Conservation (phyloP, 2,797 vertebrate genomes). For the Phylloscopus collybita region DNA sequence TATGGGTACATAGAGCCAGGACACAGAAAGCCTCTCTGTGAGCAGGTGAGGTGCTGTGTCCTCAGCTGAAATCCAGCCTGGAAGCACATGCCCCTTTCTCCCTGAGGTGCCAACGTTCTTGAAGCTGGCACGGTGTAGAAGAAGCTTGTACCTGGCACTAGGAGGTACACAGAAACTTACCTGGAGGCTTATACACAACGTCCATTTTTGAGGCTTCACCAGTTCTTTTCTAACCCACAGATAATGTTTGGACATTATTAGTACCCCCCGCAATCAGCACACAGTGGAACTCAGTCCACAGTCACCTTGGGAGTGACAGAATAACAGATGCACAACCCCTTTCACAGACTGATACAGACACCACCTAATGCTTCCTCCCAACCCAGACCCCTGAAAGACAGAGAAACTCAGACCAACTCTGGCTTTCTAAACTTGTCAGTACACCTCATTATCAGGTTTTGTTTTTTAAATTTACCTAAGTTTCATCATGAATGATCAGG, state of each 20-base stretch:
- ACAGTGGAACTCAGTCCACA: background rate
- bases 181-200: background rate
- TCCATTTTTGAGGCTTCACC: background rate
- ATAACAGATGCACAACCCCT: background rate
- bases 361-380: background rate
- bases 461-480: rapidly evolving
- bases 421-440: background rate
- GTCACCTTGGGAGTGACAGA: background rate
- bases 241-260: background rate
- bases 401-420: background rate
- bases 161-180: background rate
- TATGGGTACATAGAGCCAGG: rapidly evolving
- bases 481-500: background rate
- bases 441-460: background rate
- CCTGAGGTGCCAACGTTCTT: rapidly evolving
- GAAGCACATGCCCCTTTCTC: background rate
- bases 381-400: background rate
- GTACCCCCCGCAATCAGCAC: background rate
- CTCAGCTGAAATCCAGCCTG: background rate
- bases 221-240: background rate
- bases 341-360: background rate
- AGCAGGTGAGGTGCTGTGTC: background rate
- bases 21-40: background rate
- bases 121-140: background rate
- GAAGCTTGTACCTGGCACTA: background rate